Conservation (phyloP, 2,797 vertebrate genomes). For the Melopsittacus undulatus region DNA sequence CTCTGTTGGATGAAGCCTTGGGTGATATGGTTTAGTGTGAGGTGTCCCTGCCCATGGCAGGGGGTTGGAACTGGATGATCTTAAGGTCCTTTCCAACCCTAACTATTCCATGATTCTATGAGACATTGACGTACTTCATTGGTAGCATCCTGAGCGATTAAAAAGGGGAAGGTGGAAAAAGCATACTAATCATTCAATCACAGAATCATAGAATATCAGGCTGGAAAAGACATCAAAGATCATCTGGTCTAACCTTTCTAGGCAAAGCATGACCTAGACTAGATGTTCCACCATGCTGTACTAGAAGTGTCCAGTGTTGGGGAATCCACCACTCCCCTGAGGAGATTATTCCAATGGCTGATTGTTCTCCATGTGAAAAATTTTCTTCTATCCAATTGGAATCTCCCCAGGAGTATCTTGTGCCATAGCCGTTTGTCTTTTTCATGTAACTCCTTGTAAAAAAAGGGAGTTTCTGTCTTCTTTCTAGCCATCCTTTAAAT, state of each 20-base stretch:
- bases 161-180: background rate
- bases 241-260: background rate
- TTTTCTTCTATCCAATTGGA: background rate
- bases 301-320: background rate
- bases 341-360: background rate
- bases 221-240: background rate
- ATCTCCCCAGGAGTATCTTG: background rate
- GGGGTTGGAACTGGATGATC: too few relatives aligned
- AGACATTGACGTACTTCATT: fast-evolving
- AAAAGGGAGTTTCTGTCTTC: background rate
- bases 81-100: too few relatives aligned
- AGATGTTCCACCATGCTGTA: background rate
- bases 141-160: background rate
- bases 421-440: background rate
- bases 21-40: too few relatives aligned
- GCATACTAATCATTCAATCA: background rate
- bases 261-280: background rate
- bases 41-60: too few relatives aligned
- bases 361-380: background rate
- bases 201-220: background rate
- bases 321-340: background rate
- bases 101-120: too few relatives aligned
- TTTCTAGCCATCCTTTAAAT: background rate
- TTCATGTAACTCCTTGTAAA: background rate
- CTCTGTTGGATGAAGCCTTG: background rate